Evolutionary conservation across 2,888 invertebrate species (phyloP).

Genomic region (Orchestes rusci): DNA sequence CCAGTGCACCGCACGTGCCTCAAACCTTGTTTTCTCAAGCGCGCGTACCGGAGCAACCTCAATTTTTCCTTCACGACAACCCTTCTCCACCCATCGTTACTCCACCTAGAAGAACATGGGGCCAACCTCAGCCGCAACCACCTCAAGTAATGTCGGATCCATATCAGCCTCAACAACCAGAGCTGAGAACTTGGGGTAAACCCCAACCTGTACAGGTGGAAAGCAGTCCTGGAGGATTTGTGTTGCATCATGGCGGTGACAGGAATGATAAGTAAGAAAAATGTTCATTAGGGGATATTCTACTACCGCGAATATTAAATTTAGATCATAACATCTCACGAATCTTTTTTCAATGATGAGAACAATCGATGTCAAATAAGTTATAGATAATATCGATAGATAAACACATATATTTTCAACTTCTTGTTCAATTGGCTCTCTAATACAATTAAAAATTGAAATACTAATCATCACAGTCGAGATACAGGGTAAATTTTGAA

Average conservation of each 20-base stretch:
- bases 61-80: conserved; percentile 72
- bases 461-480: too few species aligned
- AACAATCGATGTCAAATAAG: too few species aligned
- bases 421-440: neutral
- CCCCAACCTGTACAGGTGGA: conserved; percentile 35
- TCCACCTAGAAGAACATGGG: conserved; percentile 59
- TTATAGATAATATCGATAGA: too few species aligned
- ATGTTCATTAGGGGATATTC: too few species aligned
- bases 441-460: too few species aligned
- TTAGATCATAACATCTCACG: too few species aligned
- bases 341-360: too few species aligned
- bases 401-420: neutral
- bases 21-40: conserved; percentile 51
- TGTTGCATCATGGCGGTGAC: conserved; percentile 51
- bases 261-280: conserved; percentile 18
- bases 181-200: conserved; percentile 41
- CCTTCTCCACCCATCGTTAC: conserved; percentile 45
- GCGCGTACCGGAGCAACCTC: conserved; percentile 46
- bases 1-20: conserved; percentile 45
- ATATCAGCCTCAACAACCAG: conserved; percentile 30
- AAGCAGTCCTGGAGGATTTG: conserved; percentile 49
- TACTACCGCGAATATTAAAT: too few species aligned
- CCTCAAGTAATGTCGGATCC: conserved; percentile 29
- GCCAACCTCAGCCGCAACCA: conserved; percentile 38
- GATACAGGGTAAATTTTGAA: too few species aligned